Evolutionary conservation across 2,113 vertebrate genomes (phyloP).

Genomic region (Mellivora capensis): DNA sequence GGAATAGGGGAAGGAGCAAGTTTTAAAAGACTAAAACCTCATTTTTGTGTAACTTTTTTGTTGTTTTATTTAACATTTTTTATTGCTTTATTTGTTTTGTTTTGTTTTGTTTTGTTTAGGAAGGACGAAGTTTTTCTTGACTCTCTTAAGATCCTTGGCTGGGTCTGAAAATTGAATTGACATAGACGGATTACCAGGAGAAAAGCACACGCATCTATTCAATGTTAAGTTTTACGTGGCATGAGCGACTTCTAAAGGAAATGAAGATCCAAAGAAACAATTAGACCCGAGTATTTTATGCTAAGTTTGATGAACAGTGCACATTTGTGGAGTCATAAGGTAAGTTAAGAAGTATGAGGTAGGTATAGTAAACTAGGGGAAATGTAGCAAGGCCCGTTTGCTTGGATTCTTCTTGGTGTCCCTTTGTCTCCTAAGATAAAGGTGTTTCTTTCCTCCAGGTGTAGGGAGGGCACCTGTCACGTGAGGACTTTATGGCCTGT

Average conservation of each 20-base stretch:
- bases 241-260: not conserved
- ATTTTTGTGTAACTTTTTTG: not conserved
- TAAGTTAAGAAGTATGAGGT: not conserved
- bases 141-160: not conserved
- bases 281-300: not conserved
- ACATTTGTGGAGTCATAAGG: rapidly evolving
- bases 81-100: not conserved
- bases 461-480: not conserved
- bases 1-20: not conserved
- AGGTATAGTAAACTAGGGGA: not conserved
- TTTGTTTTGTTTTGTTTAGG: not conserved
- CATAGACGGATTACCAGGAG: not conserved
- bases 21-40: not conserved
- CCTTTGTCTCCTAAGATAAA: not conserved
- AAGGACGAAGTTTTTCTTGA: not conserved
- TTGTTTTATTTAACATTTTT: not conserved
- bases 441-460: not conserved
- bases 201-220: not conserved
- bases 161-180: not conserved
- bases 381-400: not conserved
- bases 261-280: not conserved
- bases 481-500: not conserved
- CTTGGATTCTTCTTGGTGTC: not conserved
- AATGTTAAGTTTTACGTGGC: not conserved
- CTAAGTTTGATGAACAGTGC: not conserved